Percentiles rank a stretch among this genome's conserved stretches.
Conservation (phyloP, 1,140 invertebrate species). For the Drosophila sp. region DNA sequence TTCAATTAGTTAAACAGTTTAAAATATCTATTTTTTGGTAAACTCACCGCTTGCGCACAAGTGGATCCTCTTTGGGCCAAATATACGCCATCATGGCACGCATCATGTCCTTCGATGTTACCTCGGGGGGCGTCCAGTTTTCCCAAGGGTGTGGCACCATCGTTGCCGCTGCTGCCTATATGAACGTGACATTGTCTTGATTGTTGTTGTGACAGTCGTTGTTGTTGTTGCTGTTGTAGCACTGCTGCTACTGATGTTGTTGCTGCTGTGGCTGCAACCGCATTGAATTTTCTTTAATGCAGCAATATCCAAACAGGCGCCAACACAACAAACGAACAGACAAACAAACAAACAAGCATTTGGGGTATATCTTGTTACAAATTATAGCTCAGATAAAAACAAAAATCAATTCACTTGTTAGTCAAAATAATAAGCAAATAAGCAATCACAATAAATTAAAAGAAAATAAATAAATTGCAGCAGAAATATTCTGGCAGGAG, state of each 20-base stretch:
- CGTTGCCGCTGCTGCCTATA: slow-evolving; percentile 91
- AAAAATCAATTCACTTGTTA: slow-evolving; percentile 38
- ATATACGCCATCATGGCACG: slow-evolving; percentile 95
- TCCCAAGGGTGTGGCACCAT: slow-evolving; percentile 86
- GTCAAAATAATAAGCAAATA: slow-evolving; percentile 29
- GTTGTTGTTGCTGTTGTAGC: slow-evolving; percentile 58
- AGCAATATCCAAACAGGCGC: slow-evolving; percentile 81
- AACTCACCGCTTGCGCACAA: slow-evolving; percentile 71
- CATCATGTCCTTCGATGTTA: slow-evolving; percentile 93
- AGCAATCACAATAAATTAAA: slow-evolving; percentile 12
- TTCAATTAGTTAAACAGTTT: background rate
- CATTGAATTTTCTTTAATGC: slow-evolving; percentile 81
- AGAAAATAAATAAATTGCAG: slow-evolving; percentile 1
- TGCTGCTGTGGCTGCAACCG: slow-evolving; percentile 60
- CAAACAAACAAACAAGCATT: slow-evolving; percentile 62
- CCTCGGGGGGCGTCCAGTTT: slow-evolving; percentile 87
- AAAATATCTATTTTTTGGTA: background rate
- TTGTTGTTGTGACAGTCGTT: slow-evolving; percentile 68
- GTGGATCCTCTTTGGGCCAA: slow-evolving; percentile 93
- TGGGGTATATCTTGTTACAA: slow-evolving; percentile 33
- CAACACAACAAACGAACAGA: slow-evolving; percentile 82
- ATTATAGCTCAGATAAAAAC: slow-evolving; percentile 13
- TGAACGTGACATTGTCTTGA: slow-evolving; percentile 92
- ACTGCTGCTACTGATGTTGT: slow-evolving; percentile 41
- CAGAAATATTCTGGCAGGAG: too few relatives aligned